Evolutionary conservation across 2,113 vertebrate species (phyloP).

Genomic region (Catharus fuscescens): DNA sequence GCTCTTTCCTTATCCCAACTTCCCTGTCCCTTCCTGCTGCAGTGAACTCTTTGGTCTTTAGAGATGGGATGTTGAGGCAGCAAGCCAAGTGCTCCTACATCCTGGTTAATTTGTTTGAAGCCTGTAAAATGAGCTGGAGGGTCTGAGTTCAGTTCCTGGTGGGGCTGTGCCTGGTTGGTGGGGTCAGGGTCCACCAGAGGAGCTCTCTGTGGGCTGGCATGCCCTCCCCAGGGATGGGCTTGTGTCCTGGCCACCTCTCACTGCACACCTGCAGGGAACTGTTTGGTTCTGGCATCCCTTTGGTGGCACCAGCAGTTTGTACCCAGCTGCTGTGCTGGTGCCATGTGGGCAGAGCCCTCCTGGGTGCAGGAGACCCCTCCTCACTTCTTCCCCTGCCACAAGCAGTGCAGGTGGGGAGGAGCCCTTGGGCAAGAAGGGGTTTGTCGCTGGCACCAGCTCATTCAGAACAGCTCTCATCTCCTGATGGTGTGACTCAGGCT

Average conservation of each 20-base stretch:
- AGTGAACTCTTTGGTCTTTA: background rate
- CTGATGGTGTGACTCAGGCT: constrained; percentile 24
- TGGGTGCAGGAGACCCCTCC: background rate
- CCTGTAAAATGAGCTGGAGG: background rate
- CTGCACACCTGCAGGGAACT: background rate
- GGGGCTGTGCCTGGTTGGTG: background rate
- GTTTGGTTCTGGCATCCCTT: background rate
- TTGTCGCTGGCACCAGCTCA: background rate
- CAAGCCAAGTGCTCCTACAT: background rate
- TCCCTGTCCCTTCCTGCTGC: background rate
- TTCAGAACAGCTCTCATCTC: background rate
- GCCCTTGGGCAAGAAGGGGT: background rate
- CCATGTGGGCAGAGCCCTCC: background rate
- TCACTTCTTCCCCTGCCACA: background rate
- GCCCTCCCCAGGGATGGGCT: rapidly evolving
- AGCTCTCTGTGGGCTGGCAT: background rate
- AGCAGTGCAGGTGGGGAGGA: background rate
- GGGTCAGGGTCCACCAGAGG: background rate
- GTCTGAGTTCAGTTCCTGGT: background rate
- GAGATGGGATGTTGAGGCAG: background rate
- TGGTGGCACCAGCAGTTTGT: background rate
- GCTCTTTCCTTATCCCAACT: background rate
- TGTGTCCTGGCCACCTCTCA: background rate
- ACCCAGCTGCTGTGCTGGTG: background rate
- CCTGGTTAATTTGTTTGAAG: background rate